Evolutionary conservation across 2,113 vertebrate genomes (phyloP).

Genomic region (Callospermophilus lateralis): DNA sequence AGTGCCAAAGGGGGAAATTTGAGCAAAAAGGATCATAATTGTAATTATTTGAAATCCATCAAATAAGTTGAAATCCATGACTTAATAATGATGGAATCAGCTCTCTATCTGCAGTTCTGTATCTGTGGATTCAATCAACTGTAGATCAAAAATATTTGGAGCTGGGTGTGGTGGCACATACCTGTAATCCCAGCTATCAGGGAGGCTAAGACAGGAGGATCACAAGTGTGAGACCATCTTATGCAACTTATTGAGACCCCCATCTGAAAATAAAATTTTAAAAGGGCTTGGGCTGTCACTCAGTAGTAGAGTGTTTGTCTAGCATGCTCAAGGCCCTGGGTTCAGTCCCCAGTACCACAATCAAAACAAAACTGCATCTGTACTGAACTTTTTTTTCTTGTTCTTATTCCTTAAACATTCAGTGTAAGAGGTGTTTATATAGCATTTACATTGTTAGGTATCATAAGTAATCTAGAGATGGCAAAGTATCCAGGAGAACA

Average conservation of each 20-base stretch:
- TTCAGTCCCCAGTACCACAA: neutral
- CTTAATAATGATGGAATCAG: neutral
- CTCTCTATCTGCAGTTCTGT: neutral
- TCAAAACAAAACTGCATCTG: neutral
- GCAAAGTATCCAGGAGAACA: neutral
- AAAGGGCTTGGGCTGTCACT: neutral
- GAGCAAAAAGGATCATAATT: neutral
- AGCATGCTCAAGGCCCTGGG: neutral
- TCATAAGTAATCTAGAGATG: neutral
- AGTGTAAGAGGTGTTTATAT: neutral
- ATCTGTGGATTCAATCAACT: neutral
- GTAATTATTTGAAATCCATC: slow-evolving; percentile 24
- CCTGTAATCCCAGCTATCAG: neutral
- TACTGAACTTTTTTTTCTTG: neutral
- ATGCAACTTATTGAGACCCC: neutral
- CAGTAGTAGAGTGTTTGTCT: neutral
- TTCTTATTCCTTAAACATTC: neutral
- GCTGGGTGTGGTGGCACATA: neutral
- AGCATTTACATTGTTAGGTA: neutral
- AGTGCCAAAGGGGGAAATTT: neutral
- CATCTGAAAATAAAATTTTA: neutral
- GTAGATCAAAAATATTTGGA: neutral
- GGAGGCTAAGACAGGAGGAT: neutral
- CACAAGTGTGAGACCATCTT: neutral
- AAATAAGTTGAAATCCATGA: neutral